These are phyloP conservation scores for Papilio machaon DNA, from an alignment of 1,140 invertebrate genomes.

Conservation along the genomic window DNA sequence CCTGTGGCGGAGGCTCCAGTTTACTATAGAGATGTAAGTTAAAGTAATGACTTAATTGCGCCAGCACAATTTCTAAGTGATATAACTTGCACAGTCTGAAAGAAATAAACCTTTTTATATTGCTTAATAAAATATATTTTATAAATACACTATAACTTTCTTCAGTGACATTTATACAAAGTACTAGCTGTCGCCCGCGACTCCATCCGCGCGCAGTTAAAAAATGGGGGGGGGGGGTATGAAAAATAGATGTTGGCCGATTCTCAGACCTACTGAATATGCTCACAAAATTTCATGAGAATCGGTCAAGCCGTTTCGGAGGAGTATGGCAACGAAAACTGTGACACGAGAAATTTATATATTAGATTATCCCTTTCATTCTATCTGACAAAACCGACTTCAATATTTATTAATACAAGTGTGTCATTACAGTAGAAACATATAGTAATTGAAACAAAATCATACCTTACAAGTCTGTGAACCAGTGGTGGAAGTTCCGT, in stretches of 20 bases:
- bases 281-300: no score
- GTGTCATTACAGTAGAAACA: neutral
- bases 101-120: neutral
- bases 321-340: no score
- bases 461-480: conserved; percentile 71
- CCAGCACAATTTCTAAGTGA: conserved; percentile 66
- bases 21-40: conserved; percentile 63
- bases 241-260: no score
- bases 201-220: no score
- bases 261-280: no score
- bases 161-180: no score
- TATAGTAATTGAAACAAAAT: conserved; percentile 17
- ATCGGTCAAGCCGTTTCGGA: no score
- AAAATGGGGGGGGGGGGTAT: no score
- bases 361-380: no score
- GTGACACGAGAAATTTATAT: no score
- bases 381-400: neutral
- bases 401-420: conserved; percentile 32
- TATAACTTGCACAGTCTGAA: conserved; percentile 65
- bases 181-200: no score
- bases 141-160: neutral
- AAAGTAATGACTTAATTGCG: conserved; percentile 70
- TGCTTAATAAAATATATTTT: neutral
- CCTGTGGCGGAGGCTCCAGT: conserved; percentile 62
- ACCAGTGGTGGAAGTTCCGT: conserved; percentile 69